Percentiles rank a stretch among this genome's conserved stretches.
Conservation (phyloP, 2,113 vertebrate genomes). For the Syngnathoides biaculeatus region DNA sequence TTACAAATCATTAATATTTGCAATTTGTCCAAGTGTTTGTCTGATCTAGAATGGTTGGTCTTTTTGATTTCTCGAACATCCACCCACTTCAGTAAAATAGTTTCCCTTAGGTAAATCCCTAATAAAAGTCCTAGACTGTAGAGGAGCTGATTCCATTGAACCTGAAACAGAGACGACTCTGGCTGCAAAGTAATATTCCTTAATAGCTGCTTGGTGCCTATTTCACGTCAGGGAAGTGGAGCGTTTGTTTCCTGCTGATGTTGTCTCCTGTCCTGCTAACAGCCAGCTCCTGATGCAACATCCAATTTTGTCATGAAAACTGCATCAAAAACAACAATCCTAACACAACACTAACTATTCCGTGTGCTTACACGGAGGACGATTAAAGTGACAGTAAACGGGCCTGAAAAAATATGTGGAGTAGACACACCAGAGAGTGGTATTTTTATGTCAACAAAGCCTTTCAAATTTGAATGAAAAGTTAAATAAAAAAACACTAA, state of each 20-base stretch:
- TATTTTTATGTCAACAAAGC: too few species aligned
- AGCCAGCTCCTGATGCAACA: background rate
- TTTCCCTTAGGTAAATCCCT: background rate
- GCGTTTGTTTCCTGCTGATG: background rate
- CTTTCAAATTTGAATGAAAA: background rate
- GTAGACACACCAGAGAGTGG: background rate
- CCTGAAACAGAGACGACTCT: background rate
- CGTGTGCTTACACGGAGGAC: background rate
- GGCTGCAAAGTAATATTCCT: slow-evolving; percentile 4
- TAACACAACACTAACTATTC: background rate
- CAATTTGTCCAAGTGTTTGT: background rate
- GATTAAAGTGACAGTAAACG: too few species aligned
- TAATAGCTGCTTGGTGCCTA: slow-evolving; percentile 1
- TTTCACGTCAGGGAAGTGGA: background rate
- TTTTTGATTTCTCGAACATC: background rate
- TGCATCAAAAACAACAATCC: background rate
- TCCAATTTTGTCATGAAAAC: background rate
- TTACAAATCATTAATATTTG: background rate
- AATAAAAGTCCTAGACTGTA: background rate
- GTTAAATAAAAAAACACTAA: background rate
- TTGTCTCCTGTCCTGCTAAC: background rate
- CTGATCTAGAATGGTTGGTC: background rate
- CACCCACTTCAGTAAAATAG: background rate
- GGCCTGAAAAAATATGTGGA: background rate
- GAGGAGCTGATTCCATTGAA: background rate